These are phyloP conservation scores for Falcunculus frontatus DNA, from an alignment of 2,113 vertebrate genomes.

Conservation along the genomic window DNA sequence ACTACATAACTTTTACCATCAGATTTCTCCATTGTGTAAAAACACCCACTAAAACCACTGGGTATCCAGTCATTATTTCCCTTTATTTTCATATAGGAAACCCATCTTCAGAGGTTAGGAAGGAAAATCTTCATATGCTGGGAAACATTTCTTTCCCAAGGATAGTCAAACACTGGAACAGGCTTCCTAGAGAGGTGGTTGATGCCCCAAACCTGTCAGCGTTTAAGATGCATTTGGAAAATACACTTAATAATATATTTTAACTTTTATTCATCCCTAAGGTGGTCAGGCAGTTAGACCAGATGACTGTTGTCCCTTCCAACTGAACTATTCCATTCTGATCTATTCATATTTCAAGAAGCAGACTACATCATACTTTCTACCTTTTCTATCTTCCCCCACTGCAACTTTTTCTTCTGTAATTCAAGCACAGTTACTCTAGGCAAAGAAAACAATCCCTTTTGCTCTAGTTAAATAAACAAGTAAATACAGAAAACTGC, in stretches of 20 bases:
- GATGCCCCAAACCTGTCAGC: not conserved
- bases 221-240: not conserved
- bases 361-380: not conserved
- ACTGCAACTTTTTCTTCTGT: not conserved
- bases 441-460: not conserved
- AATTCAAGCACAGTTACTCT: not conserved
- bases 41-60: not conserved
- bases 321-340: not conserved
- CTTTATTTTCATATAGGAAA: not conserved
- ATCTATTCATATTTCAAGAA: not conserved
- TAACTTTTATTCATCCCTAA: not conserved
- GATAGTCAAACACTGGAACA: not conserved
- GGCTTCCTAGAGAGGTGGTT: not conserved
- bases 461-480: not conserved
- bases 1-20: not conserved
- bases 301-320: not conserved
- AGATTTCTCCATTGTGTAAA: not conserved
- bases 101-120: not conserved
- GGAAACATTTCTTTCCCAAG: not conserved
- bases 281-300: not conserved
- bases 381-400: not conserved
- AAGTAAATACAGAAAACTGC: not conserved
- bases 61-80: not conserved
- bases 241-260: not conserved
- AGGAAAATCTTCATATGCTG: not conserved